phyloP scores from a whole-genome alignment of 2,113 vertebrate genomes.

The Spizaetus ornatus region DNA sequence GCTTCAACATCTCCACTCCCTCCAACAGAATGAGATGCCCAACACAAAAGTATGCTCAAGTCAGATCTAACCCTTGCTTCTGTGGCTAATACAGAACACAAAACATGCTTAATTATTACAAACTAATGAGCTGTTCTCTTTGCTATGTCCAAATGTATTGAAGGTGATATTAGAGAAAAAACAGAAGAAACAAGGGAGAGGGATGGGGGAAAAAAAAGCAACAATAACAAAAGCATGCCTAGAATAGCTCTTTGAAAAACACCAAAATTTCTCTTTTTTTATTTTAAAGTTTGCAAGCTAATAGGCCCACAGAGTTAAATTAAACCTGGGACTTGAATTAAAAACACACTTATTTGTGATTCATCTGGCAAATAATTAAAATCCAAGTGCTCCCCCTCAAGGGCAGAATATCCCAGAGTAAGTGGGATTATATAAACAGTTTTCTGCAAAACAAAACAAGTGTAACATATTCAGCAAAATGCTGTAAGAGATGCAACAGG shows the following conservation, averaged over 20 bases:
- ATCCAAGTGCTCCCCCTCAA: background rate
- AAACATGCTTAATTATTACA: background rate
- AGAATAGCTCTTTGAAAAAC: background rate
- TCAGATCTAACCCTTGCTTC: background rate
- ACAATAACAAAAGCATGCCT: background rate
- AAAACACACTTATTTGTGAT: background rate
- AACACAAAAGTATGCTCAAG: background rate
- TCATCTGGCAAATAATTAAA: background rate
- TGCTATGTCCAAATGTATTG: background rate
- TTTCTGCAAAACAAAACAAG: background rate
- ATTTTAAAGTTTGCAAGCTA: background rate
- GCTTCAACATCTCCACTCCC: background rate
- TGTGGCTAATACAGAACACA: background rate
- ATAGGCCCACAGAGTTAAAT: background rate
- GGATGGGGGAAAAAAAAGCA: background rate
- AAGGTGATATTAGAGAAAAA: background rate
- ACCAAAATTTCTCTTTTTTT: background rate
- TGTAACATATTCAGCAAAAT: background rate
- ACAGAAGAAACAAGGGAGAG: background rate
- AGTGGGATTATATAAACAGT: background rate
- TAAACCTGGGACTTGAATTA: background rate
- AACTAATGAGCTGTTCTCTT: background rate
- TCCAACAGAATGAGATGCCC: background rate
- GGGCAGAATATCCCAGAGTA: background rate
- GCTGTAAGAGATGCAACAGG: background rate